A percentile compares a stretch with the other conserved stretches of the same genome.
Conservation (phyloP, 2,113 vertebrate species). For the Chloropsis hardwickii region DNA sequence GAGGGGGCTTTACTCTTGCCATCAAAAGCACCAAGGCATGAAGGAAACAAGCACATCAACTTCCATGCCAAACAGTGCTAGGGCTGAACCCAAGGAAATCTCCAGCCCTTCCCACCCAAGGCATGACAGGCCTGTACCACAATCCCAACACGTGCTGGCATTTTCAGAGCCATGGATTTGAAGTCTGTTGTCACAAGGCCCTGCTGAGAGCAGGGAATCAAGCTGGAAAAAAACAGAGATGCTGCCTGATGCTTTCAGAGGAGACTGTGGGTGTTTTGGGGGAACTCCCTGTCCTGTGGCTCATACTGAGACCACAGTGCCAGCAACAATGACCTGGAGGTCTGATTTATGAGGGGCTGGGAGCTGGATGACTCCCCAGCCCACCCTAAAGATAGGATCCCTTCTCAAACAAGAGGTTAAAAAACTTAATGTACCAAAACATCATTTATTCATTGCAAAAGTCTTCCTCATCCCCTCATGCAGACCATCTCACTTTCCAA, state of each 20-base stretch:
- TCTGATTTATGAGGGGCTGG: neutral
- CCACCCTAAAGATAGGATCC: neutral
- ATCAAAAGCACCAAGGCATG: neutral
- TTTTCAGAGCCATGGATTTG: neutral
- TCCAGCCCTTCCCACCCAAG: neutral
- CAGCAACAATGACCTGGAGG: fast-evolving
- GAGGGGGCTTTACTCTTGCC: neutral
- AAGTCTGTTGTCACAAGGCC: neutral
- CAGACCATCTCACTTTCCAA: neutral
- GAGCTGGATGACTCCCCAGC: neutral
- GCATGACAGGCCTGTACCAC: too few species aligned
- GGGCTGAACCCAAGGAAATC: neutral
- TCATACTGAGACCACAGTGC: neutral
- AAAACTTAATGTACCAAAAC: neutral
- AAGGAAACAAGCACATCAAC: neutral
- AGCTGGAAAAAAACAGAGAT: neutral
- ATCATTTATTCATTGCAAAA: neutral
- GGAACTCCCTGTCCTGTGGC: neutral
- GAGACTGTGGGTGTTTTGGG: fast-evolving
- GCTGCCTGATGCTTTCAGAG: neutral
- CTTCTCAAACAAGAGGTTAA: neutral
- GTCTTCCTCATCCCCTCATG: neutral
- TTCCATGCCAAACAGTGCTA: neutral
- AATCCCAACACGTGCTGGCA: fast-evolving
- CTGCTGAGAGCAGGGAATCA: neutral